Evolutionary conservation across 2,113 vertebrate species (phyloP).

Genomic region (Ictalurus punctatus): DNA sequence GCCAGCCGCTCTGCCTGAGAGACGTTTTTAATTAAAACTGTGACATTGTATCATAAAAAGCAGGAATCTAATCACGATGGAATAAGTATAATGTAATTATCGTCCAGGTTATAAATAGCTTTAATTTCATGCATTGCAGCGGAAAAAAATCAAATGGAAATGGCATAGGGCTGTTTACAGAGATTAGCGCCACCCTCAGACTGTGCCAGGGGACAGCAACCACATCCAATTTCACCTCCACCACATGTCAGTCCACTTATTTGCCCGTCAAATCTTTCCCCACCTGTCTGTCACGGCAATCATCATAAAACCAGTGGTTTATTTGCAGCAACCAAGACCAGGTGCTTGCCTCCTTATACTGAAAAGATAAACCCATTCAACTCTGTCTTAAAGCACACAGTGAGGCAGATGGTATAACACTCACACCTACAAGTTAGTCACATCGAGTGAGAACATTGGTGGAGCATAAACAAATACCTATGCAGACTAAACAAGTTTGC

Average conservation of each 20-base stretch:
- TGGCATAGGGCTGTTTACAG: constrained; percentile 67
- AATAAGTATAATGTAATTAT: constrained; percentile 78
- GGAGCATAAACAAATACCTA: constrained; percentile 40
- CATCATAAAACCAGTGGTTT: constrained; percentile 52
- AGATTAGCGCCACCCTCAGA: constrained; percentile 67
- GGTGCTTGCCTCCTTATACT: constrained; percentile 45
- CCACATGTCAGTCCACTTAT: constrained; percentile 66
- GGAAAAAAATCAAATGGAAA: constrained; percentile 73
- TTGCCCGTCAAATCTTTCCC: constrained; percentile 62
- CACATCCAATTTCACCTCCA: constrained; percentile 68
- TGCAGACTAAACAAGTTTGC: constrained; percentile 38
- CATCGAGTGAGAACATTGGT: constrained; percentile 35
- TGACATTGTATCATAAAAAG: constrained; percentile 74
- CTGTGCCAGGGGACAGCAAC: constrained; percentile 65
- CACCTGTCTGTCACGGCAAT: constrained; percentile 59
- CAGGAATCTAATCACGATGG: constrained; percentile 71
- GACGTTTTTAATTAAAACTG: constrained; percentile 71
- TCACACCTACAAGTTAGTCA: constrained; percentile 47
- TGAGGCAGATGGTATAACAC: constrained; percentile 52
- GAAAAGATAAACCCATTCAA: constrained; percentile 47
- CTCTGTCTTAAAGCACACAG: constrained; percentile 46
- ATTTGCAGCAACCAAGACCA: constrained; percentile 53
- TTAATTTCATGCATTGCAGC: constrained; percentile 76
- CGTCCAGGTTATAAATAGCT: constrained; percentile 74
- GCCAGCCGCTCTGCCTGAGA: constrained; percentile 62